phyloP scores from a whole-genome alignment of 2,888 invertebrate species.

The Amitus sp. region DNA sequence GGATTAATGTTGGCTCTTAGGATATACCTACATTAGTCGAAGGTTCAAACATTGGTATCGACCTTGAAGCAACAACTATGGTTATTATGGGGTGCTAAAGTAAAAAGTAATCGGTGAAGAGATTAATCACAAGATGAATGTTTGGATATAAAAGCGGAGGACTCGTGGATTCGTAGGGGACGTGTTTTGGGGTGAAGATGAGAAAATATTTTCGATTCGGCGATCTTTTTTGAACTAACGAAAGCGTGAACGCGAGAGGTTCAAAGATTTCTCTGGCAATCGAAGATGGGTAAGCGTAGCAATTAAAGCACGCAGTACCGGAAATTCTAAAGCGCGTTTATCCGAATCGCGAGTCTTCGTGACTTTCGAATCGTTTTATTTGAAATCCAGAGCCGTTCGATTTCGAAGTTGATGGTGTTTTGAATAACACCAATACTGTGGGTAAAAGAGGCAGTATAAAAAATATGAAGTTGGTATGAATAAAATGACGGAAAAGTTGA shows the following conservation, averaged over 20 bases:
- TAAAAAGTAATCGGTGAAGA: too few species aligned
- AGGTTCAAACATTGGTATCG: too few species aligned
- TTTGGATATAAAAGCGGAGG: not conserved
- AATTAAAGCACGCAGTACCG: not conserved
- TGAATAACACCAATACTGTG: not conserved
- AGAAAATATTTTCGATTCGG: not conserved
- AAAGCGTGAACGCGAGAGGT: not conserved
- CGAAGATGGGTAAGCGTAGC: not conserved
- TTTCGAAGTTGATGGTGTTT: not conserved
- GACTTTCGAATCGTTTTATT: not conserved
- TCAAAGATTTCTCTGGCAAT: slow-evolving; percentile 4
- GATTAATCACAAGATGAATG: too few species aligned
- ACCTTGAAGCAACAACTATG: too few species aligned
- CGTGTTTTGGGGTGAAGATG: not conserved
- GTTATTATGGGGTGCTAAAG: too few species aligned
- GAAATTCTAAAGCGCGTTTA: not conserved
- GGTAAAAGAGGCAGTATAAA: too few species aligned
- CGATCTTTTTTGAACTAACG: slow-evolving; percentile 1
- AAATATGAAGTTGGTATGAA: too few species aligned
- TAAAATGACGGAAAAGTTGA: slow-evolving; percentile 5
- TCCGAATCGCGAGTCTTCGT: not conserved
- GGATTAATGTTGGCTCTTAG: too few species aligned
- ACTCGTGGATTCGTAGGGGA: not conserved
- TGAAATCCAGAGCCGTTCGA: slow-evolving; percentile 4
- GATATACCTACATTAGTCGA: too few species aligned